phyloP scores from a whole-genome alignment of 2,113 vertebrate genomes.

The Puntigrus tetrazona region DNA sequence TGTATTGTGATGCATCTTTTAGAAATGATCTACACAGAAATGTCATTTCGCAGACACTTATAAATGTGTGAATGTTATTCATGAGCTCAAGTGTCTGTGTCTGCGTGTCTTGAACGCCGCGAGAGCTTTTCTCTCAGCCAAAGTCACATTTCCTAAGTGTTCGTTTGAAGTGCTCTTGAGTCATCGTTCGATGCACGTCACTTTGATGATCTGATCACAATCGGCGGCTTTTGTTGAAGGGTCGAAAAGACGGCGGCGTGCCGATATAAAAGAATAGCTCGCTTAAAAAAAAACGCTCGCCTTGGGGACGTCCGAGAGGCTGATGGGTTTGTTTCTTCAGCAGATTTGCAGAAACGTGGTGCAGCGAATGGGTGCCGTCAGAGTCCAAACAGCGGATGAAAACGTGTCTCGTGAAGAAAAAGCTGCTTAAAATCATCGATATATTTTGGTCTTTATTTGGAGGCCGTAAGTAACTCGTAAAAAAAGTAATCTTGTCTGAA shows the following conservation, averaged over 20 bases:
- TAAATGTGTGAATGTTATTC: conserved; percentile 9
- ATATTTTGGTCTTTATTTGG: no score
- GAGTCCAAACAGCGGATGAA: background rate
- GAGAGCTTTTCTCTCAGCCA: background rate
- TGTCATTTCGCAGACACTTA: background rate
- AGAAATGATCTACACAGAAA: background rate
- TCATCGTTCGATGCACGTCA: background rate
- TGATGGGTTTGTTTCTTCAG: background rate
- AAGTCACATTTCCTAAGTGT: background rate
- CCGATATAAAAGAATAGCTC: background rate
- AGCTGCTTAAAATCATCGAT: no score
- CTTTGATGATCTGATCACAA: background rate
- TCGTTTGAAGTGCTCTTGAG: background rate
- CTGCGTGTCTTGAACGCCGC: background rate
- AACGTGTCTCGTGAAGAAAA: background rate
- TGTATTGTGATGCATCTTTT: conserved; percentile 1
- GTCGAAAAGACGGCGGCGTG: background rate
- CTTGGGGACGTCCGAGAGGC: no score
- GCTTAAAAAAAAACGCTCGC: background rate
- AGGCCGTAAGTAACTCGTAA: no score
- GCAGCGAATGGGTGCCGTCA: background rate
- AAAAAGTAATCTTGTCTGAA: background rate
- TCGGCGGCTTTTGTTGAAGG: background rate
- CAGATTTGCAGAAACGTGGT: background rate
- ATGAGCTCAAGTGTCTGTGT: background rate